Base-by-base conservation (phyloP, 2,888 invertebrate genomes). In the Gordius sp. region DNA sequence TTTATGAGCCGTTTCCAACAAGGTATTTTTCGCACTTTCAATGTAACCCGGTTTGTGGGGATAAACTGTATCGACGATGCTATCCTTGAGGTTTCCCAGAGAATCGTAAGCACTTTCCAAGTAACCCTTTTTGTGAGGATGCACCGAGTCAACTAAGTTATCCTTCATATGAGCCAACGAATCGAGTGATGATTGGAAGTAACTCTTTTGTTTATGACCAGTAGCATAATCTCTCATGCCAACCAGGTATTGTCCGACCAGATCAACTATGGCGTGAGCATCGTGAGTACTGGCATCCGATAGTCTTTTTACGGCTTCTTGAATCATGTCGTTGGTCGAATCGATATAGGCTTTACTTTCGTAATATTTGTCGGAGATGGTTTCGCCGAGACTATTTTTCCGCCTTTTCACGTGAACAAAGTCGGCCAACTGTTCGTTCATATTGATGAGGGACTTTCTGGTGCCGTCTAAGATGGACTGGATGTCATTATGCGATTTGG, bases 331-430 rank as follows among this genome's bases (percentile, higher is more conserved):
- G 4, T 13, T 18, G 4, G 47, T 47, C 16, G 4, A 13, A 4
- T 47, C 16, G 4, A 47, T 47, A 20, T 47, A 47, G 4, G 8
- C 47, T 47, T 47, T 47, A 23, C 47, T 47, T 18, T 47, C 47
- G 23, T 47, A 47, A 47, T 47, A 47, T n/a, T 47, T 8, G 47
- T 47, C 16, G n/a, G 47, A 20, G n/a, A n/a, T n/a, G n/a, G n/a
- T n/a, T n/a, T n/a, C n/a, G n/a, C n/a, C n/a, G n/a, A n/a, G n/a
- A n/a, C n/a, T n/a, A n/a, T n/a, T n/a, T n/a, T n/a, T n/a, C n/a
- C n/a, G n/a, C n/a, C n/a, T n/a, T n/a, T n/a, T n/a, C n/a, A n/a
- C n/a, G n/a, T n/a, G n/a, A n/a, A n/a, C n/a, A n/a, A n/a, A n/a
- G n/a, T n/a, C n/a, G n/a, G n/a, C n/a, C n/a, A n/a, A n/a, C n/a